Evolutionary conservation across 1,140 invertebrate genomes (phyloP).

Genomic region (Oedothorax gibbosus): DNA sequence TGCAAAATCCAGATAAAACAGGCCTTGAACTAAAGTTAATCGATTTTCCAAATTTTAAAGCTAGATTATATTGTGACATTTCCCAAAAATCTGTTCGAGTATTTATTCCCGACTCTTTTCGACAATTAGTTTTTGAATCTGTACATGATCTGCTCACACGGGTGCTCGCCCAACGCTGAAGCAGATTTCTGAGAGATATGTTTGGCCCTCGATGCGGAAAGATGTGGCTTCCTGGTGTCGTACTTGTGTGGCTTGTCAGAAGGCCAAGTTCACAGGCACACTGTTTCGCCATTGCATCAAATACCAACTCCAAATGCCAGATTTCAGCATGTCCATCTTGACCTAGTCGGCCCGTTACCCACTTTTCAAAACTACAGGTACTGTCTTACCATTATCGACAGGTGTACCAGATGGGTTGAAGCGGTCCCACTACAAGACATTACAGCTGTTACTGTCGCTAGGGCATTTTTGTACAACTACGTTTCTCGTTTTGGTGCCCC

Average conservation of each 20-base stretch:
- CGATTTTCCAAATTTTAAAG: no score
- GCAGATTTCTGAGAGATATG: not conserved
- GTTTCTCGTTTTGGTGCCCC: not conserved
- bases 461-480: not conserved
- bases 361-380: not conserved
- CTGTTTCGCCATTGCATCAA: not conserved
- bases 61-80: not conserved
- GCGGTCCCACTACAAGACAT: not conserved
- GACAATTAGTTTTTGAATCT: no score
- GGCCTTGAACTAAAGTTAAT: not conserved
- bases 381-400: conserved; percentile 10
- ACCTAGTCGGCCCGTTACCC: not conserved
- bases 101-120: no score
- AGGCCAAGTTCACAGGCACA: not conserved
- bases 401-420: conserved; percentile 9
- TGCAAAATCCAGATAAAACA: no score
- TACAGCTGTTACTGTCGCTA: not conserved
- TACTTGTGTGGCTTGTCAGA: not conserved
- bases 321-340: not conserved
- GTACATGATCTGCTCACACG: no score
- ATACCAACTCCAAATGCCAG: not conserved
- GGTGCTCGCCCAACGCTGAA: no score
- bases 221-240: not conserved
- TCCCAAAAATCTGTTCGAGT: not conserved
- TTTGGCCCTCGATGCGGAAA: not conserved